These are phyloP conservation scores for Muscidifurax raptorellus DNA, from an alignment of 1,140 invertebrate species.

Conservation along the genomic window DNA sequence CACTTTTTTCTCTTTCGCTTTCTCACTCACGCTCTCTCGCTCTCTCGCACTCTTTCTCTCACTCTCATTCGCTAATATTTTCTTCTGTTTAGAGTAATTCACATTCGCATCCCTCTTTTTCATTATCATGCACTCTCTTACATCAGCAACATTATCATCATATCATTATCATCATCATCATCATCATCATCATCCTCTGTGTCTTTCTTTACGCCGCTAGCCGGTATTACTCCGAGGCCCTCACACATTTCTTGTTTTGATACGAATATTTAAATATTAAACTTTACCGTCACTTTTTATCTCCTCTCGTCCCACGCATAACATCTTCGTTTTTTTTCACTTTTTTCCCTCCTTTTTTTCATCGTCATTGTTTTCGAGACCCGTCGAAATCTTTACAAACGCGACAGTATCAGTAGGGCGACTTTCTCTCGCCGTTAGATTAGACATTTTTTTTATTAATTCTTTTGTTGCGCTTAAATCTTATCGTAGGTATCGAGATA, in stretches of 20 bases:
- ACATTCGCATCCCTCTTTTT: conserved; percentile 46
- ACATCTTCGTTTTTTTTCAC: conserved; percentile 55
- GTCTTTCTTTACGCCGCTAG: conserved; percentile 67
- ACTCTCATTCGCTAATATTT: conserved; percentile 56
- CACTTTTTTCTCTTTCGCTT: conserved; percentile 48
- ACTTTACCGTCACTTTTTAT: conserved; percentile 63
- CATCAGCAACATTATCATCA: conserved; percentile 23
- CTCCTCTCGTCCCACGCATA: conserved; percentile 40
- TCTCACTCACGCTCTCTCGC: conserved; percentile 24
- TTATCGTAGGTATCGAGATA: conserved; percentile 74
- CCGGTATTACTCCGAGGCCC: conserved; percentile 73
- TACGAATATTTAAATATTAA: conserved; percentile 76
- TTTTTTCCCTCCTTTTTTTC: conserved; percentile 59
- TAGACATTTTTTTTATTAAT: conserved; percentile 58
- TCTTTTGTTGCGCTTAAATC: conserved; percentile 71
- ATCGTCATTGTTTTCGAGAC: conserved; percentile 61
- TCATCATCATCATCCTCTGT: conserved; percentile 35
- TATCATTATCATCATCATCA: conserved; percentile 5
- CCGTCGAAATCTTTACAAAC: conserved; percentile 73
- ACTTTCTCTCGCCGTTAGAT: conserved; percentile 62
- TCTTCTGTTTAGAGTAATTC: conserved; percentile 57
- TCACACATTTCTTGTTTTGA: conserved; percentile 73
- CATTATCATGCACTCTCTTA: conserved; percentile 6
- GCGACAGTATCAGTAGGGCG: conserved; percentile 66
- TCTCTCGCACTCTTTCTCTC: conserved; percentile 36